Evolutionary conservation across 2,113 vertebrate species (phyloP).

Genomic region (Turnix velox): DNA sequence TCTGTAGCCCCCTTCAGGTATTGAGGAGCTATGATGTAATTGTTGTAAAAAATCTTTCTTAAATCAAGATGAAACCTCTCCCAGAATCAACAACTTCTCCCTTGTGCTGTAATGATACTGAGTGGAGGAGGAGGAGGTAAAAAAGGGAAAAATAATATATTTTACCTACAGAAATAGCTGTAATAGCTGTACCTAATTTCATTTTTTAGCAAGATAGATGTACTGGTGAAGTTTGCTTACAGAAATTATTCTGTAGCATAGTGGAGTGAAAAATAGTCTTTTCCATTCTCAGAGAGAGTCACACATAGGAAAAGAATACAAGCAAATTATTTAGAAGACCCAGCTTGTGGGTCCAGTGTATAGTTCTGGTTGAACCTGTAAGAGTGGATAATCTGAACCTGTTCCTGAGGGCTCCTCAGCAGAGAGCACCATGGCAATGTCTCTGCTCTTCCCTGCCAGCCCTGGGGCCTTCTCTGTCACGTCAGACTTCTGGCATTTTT

Average conservation of each 20-base stretch:
- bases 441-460: neutral
- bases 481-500: neutral
- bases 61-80: neutral
- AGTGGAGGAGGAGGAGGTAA: neutral
- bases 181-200: neutral
- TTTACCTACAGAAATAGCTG: neutral
- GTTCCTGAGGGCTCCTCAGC: neutral
- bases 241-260: neutral
- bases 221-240: neutral
- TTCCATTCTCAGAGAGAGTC: fast-evolving
- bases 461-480: neutral
- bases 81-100: neutral
- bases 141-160: neutral
- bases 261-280: neutral
- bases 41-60: no score
- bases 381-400: neutral
- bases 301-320: neutral
- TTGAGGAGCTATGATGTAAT: no score
- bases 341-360: neutral
- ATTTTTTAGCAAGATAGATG: neutral
- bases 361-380: neutral
- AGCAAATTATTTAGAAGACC: neutral
- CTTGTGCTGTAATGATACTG: neutral
- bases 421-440: neutral
- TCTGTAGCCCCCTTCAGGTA: no score